Evolutionary conservation across 1,140 invertebrate species (phyloP), one percentile per base, ranked within the genome.

Genomic region (Brachionus asplanchnoidis): DNA sequence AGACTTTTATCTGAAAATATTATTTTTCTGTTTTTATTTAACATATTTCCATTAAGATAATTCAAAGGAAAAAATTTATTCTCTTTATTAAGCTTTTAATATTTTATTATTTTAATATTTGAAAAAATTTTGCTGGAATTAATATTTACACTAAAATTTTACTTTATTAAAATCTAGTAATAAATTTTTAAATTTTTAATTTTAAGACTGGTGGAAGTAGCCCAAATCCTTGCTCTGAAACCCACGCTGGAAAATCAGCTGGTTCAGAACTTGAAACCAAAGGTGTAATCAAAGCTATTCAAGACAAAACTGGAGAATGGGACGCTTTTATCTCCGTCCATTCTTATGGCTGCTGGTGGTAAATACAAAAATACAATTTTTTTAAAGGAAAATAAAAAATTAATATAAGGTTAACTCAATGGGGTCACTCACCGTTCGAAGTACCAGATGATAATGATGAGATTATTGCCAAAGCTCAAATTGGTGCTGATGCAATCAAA

Each of bases 191-290:
- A 36, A 36, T 36, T 36, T 36, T 36, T 5, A 36, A 36, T 7
- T 6, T 6, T 36, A 26, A 77, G 73, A 50, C 73, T 50, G 73
- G 73, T 50, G 73, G 73, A 11, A 77, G 73, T 4, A 77, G 60
- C n/a, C 77, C 70, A 23, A 84, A 84, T 56, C 68, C 60, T 28
- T 85, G 70, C 42, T 42, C 17, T 70, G 85, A 84, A 66, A 77
- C 28, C 70, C 84, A 68, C 70, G 77, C 28, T 1, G 56, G 44
- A 23, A 12, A 23, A 65, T 65, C 79, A 44, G 79, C 79, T 8
- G 82, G 66, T 17, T 85, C 53, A 9, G 85, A 85, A 50, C 44
- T 78, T 4, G 85, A 85, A 40, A 68, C 75, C 20, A 17, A 79
- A 70, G 73, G 50, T 8, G 20, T 85, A 1, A 32, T 36, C 2